phyloP scores from a whole-genome alignment of 2,888 invertebrate species.

The Eupeodes luniger region DNA sequence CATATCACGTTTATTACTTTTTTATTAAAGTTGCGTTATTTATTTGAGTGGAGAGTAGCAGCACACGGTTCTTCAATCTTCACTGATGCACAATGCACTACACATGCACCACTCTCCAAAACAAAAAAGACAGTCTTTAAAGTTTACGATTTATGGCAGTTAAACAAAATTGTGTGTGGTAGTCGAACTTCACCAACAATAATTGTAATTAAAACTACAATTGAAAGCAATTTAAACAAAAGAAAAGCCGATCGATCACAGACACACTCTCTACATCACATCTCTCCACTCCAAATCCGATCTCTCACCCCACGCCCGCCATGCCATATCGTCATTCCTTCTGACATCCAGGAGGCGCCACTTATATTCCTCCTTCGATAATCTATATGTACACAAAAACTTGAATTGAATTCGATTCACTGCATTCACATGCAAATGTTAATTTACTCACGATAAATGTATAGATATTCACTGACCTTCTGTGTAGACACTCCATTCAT shows the following conservation, averaged over 20 bases:
- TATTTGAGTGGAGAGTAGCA: neutral
- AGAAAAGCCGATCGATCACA: slow-evolving; percentile 20
- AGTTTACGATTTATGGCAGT: slow-evolving; percentile 38
- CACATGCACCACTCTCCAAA: neutral
- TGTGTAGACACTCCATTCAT: neutral
- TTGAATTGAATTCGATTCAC: slow-evolving; percentile 39
- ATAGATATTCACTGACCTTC: slow-evolving; percentile 56
- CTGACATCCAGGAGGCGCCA: slow-evolving; percentile 60
- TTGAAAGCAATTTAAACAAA: slow-evolving; percentile 58
- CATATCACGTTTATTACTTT: slow-evolving; percentile 55
- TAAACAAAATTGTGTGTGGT: neutral
- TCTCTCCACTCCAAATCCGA: neutral
- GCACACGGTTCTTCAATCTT: slow-evolving; percentile 49
- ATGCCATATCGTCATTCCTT: neutral
- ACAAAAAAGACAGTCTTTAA: neutral
- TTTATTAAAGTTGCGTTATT: slow-evolving; percentile 1
- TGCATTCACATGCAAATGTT: slow-evolving; percentile 52
- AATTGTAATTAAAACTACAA: slow-evolving; percentile 72
- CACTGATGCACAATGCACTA: neutral
- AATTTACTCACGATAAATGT: slow-evolving; percentile 49
- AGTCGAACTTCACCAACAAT: slow-evolving; percentile 44
- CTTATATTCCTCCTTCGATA: slow-evolving; percentile 32
- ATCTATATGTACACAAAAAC: slow-evolving; percentile 1
- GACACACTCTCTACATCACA: neutral
- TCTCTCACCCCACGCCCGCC: slow-evolving; percentile 27